phyloP scores from a whole-genome alignment of 30 jellyfish, hydroid and myxozoan genomes.

The Catostylus mosaicus region DNA sequence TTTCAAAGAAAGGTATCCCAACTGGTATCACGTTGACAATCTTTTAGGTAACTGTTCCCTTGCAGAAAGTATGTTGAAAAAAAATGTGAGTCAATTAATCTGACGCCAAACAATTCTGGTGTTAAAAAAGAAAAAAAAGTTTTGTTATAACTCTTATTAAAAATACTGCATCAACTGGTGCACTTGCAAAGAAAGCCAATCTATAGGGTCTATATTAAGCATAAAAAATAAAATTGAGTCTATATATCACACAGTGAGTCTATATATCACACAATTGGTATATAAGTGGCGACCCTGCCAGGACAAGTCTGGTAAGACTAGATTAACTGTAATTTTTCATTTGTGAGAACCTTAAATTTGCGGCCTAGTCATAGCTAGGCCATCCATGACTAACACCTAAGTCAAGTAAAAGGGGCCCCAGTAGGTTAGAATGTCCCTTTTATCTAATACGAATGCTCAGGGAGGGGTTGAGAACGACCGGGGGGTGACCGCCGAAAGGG shows the following conservation, averaged over 20 bases:
- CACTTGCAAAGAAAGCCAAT: too few species aligned
- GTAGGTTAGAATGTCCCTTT: constrained; percentile 39
- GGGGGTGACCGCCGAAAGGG: constrained; percentile 42
- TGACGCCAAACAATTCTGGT: too few species aligned
- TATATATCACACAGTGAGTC: constrained; percentile 22
- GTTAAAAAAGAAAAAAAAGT: too few species aligned
- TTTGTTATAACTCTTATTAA: too few species aligned
- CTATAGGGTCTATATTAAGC: too few species aligned
- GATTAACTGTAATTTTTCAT: constrained; percentile 23
- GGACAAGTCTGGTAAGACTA: constrained; percentile 34
- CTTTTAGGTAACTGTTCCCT: too few species aligned
- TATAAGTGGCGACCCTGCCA: constrained; percentile 63
- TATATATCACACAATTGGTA: constrained; percentile 47
- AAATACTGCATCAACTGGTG: too few species aligned
- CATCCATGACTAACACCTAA: background rate
- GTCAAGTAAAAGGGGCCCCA: constrained; percentile 47
- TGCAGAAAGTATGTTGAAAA: too few species aligned
- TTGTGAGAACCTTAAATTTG: constrained; percentile 26
- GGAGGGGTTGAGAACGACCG: constrained; percentile 51
- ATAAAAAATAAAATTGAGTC: too few species aligned
- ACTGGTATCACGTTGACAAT: too few species aligned
- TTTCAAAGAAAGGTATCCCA: too few species aligned
- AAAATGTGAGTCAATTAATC: too few species aligned
- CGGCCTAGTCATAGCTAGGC: constrained; percentile 19
- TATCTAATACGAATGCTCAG: constrained; percentile 45